Conservation (phyloP, 2,113 vertebrate genomes). For the Barnardius zonarius region DNA sequence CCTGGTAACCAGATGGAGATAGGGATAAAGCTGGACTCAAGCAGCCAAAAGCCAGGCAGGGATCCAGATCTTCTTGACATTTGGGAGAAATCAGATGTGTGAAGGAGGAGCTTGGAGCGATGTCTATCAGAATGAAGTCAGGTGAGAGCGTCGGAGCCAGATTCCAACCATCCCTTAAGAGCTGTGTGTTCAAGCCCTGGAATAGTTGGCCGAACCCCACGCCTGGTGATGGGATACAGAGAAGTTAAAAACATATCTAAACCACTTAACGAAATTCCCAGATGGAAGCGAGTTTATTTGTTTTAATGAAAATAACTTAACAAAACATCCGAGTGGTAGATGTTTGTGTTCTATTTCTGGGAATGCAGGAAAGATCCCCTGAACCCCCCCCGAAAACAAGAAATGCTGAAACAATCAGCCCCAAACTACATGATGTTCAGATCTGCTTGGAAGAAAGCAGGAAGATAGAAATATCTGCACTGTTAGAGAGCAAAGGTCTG, state of each 20-base stretch:
- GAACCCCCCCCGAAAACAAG: neutral
- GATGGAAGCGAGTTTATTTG: slow-evolving; percentile 14
- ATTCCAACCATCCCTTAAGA: neutral
- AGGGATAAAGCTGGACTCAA: neutral
- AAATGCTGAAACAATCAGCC: neutral
- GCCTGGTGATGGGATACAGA: neutral
- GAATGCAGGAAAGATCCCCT: neutral
- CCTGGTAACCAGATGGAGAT: neutral
- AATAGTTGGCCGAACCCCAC: neutral
- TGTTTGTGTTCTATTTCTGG: slow-evolving; percentile 25
- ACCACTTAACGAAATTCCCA: slow-evolving; percentile 15
- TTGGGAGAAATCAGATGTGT: neutral
- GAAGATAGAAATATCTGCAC: neutral
- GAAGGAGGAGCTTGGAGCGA: neutral
- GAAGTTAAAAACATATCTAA: neutral
- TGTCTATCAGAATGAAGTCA: neutral
- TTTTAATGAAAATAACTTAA: slow-evolving; percentile 10
- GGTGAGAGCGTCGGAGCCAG: slow-evolving; percentile 9
- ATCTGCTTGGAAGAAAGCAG: neutral
- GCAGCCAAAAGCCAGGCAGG: neutral
- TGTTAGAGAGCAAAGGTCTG: neutral
- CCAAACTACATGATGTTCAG: neutral
- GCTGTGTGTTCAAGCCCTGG: neutral
- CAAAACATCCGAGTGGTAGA: slow-evolving; percentile 12
- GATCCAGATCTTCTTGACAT: neutral